Percentiles rank a stretch among this genome's conserved stretches.
phyloP scores from a whole-genome alignment of 2,888 invertebrate species.

The Nesidiocoris tenuis region DNA sequence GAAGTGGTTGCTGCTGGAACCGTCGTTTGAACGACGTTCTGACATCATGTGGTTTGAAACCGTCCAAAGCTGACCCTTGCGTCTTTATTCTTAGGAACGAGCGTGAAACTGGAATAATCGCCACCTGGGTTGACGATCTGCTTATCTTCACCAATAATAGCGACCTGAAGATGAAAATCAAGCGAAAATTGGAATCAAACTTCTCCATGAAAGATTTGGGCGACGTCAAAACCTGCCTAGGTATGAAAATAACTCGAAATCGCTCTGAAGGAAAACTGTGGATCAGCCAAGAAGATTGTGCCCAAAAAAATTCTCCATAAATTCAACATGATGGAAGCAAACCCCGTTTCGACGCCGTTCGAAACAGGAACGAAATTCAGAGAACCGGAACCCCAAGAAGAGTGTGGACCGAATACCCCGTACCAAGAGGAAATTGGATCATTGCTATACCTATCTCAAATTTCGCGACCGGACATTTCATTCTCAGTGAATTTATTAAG shows the following conservation, averaged over 20 bases:
- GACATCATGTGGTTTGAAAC: neutral
- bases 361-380: neutral
- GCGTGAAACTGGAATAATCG: neutral
- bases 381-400: neutral
- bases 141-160: neutral
- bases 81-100: neutral
- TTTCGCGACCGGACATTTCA: no score
- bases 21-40: neutral
- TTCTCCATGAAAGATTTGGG: neutral
- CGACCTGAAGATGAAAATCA: neutral
- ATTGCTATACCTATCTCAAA: neutral
- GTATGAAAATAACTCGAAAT: neutral
- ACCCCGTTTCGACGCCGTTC: neutral
- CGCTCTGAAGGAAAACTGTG: neutral
- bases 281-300: neutral
- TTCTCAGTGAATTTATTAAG: no score
- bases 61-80: neutral
- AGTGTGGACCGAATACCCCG: neutral
- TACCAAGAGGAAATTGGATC: neutral
- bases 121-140: neutral
- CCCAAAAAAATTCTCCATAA: neutral
- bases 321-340: neutral
- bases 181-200: neutral
- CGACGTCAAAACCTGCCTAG: neutral
- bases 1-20: conserved; percentile 37